Evolutionary conservation across 2,113 vertebrate genomes (phyloP).

Genomic region (Daboia siamensis): DNA sequence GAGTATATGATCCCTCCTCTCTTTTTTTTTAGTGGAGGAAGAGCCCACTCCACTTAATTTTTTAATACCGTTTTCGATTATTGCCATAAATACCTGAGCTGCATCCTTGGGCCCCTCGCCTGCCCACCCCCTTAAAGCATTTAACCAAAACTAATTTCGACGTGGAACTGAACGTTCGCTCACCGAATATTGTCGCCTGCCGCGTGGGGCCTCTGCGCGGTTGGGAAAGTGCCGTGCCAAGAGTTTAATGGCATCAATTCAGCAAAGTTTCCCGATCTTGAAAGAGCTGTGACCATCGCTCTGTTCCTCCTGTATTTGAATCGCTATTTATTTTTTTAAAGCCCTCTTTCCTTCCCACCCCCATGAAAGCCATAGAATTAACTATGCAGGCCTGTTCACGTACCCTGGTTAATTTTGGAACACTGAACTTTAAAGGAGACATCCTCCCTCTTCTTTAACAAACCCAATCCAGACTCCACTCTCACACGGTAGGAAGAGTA

Average conservation of each 20-base stretch:
- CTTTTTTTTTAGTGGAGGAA: neutral
- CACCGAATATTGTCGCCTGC: neutral
- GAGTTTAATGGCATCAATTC: neutral
- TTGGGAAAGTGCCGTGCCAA: neutral
- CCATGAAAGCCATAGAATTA: slow-evolving; percentile 55
- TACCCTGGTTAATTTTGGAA: slow-evolving; percentile 16
- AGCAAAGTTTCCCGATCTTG: slow-evolving; percentile 6
- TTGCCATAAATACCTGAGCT: neutral
- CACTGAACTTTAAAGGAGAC: neutral
- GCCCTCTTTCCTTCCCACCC: rapidly evolving
- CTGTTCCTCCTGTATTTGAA: neutral
- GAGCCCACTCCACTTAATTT: neutral
- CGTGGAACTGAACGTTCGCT: neutral
- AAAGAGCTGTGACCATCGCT: neutral
- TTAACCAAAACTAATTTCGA: neutral
- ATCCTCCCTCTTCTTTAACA: neutral
- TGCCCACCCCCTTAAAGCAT: rapidly evolving
- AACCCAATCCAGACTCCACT: neutral
- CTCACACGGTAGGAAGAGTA: neutral
- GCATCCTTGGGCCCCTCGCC: rapidly evolving
- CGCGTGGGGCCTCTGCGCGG: neutral
- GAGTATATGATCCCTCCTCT: rapidly evolving
- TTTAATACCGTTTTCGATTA: neutral
- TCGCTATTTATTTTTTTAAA: neutral
- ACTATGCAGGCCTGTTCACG: slow-evolving; percentile 55